Percentiles rank a stretch among this genome's conserved stretches.
These are phyloP conservation scores for Calliopum simillimum DNA, from an alignment of 2,888 invertebrate species.

Conservation along the genomic window DNA sequence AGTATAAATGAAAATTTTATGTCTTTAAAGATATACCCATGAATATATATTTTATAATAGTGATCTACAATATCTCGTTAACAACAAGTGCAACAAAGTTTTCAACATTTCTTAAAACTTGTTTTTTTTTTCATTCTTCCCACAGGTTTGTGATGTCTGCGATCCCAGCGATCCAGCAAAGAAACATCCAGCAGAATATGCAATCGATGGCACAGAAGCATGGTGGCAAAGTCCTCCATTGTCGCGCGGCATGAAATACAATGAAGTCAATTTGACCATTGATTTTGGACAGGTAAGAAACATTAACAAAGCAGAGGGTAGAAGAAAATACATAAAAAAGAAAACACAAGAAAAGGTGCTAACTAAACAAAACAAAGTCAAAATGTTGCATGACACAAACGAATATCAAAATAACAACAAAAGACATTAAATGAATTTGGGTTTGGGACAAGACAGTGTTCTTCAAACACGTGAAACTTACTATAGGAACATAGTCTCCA, in stretches of 20 bases:
- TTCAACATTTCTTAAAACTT: constrained; percentile 3
- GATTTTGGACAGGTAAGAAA: constrained; percentile 91
- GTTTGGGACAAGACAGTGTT: no score
- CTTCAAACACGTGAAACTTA: no score
- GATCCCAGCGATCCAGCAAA: constrained; percentile 80
- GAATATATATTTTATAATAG: neutral
- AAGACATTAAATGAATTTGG: no score
- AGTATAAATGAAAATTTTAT: no score
- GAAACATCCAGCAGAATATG: constrained; percentile 89
- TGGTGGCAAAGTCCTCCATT: constrained; percentile 99
- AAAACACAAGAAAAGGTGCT: constrained; percentile 24
- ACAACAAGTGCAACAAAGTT: no score
- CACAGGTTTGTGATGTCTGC: constrained; percentile 93
- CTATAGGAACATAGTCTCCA: no score
- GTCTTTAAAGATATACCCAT: neutral
- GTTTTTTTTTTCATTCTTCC: constrained; percentile 23
- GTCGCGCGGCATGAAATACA: constrained; percentile 96
- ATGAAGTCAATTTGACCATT: constrained; percentile 96
- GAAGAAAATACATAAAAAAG: constrained; percentile 3
- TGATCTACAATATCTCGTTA: no score
- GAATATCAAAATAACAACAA: no score
- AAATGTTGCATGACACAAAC: neutral
- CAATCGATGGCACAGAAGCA: constrained; percentile 94
- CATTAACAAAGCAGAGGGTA: neutral
- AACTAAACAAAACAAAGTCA: neutral